Percentiles rank a stretch among this genome's conserved stretches.
Evolutionary conservation across 2,797 vertebrate species (phyloP).

Genomic region (Picus viridis): DNA sequence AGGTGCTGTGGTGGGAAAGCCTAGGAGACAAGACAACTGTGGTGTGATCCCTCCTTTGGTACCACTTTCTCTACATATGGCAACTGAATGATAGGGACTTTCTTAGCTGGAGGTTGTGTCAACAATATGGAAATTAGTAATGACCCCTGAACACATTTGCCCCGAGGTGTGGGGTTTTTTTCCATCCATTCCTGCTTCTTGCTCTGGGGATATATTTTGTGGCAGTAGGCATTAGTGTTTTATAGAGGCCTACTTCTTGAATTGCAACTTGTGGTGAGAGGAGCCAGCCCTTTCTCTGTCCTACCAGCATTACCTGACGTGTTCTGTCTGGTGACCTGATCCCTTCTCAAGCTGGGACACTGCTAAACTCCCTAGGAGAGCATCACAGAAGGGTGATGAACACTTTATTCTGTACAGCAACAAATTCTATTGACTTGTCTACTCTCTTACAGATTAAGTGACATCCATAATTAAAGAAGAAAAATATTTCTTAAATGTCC

Average conservation of each 20-base stretch:
- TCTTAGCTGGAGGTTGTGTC: background rate
- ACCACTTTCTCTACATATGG: background rate
- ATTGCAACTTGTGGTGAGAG: background rate
- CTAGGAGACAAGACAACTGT: background rate
- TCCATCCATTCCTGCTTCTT: background rate
- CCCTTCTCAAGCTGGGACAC: background rate
- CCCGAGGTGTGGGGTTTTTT: background rate
- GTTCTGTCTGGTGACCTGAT: rapidly evolving
- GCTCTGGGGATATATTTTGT: background rate
- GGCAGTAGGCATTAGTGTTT: background rate
- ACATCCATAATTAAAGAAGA: background rate
- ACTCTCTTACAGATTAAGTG: background rate
- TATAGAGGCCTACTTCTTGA: background rate
- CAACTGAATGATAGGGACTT: background rate
- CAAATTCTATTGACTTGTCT: background rate
- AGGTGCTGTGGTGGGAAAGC: background rate
- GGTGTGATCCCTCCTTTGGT: background rate
- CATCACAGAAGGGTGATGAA: background rate
- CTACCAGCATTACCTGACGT: background rate
- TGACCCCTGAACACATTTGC: background rate
- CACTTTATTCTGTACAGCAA: background rate
- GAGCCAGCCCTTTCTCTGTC: background rate
- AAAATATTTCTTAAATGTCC: background rate
- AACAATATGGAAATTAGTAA: background rate
- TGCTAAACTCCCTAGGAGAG: background rate